Base-by-base conservation (phyloP, 2,797 vertebrate species). In the Smutsia temminckii region DNA sequence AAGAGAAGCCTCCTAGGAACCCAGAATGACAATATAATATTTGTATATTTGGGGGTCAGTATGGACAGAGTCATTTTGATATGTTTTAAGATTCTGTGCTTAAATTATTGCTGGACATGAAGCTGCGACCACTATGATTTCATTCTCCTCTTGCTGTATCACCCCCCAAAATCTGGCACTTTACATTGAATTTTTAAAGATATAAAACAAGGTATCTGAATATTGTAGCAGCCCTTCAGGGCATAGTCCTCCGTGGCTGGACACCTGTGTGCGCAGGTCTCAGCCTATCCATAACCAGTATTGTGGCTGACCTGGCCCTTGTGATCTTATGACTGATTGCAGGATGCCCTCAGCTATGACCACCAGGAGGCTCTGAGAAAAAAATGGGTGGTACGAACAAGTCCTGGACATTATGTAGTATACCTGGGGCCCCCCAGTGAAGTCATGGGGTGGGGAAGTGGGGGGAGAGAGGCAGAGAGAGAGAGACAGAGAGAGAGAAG, bases 241-340 rank as follows among this genome's bases (percentile, higher is more conserved):
- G 42, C 9, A 3, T 5, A 1, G 59, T 61, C 3, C 40, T 61
- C 29, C 2, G 72, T 12, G 5, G 1, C 12, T 3, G 17, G 42
- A 4, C 16, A 1, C 17, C 2, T 55, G 13, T n/a, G 7, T 25
- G 18, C 3, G 21, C 1, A 2, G 13, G 4, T 55, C 51, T 78
- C 13, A 14, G 51, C 21, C 13, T 5, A 14, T 25, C 8, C 2
- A 14, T 57, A 18, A 27, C 8, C 23, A 27, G 23, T 3, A 14
- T 27, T 27, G n/a, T 7, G 34, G 14, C 23, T 27, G 71, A 23
- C 29, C 29, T 8, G 3, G 25, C 14, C 32, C 46, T 61, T 53
- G 10, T 23, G 6, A 5, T 49, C 49, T 53, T 77, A n/a, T 23
- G 9, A 8, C 13, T 46, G 74, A 77, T n/a, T 37, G 8, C 16